Evolutionary conservation across 1,140 invertebrate species (phyloP), one percentile per base, ranked within the genome.

Genomic region (Palaemon carinicauda): DNA sequence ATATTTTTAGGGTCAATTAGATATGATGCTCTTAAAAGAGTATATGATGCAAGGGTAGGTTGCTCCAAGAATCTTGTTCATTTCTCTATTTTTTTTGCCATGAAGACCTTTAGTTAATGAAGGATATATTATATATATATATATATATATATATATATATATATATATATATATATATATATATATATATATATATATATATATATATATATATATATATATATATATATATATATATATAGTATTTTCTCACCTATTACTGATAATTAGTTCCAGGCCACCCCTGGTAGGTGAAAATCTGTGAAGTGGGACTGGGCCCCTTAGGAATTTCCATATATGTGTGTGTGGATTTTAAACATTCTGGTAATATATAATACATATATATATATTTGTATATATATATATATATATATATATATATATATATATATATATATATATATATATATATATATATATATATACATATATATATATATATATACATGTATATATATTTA

Each of bases 1-100:
- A 96, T 99, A 87, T 99, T 99, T 92, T 94, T 99, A 50, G 98
- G 98, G 33, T 99, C 97, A 50, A 98, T 99, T 90, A 94, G 97
- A 91, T 99, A 99, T 91, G 98, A 99, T 92, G 96, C 98, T 17
- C 92, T 99, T 21, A 98, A 98, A 92, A 96, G 96, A 91, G 97
- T 99, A 41, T 99, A 99, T 92, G 98, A 99, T 92, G 95, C 97
- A 5, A 94, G 97, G 93, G 98, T 99, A 92, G 94, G 94, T 87
- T 24, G 29, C 15, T 54, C 4, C 41, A 41, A 5, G 19, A 14
- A 51, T 31, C 12, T 14, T 17, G 9, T 4, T 50, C 27, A 2
- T 78, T 78, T 3, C 15, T 1, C 7, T 53, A 12, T 78, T 21
- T 56, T 78, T 24, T 50, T 50, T 77, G 41, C 7, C 41, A 41